These are phyloP conservation scores for Ahaetulla prasina DNA, from an alignment of 2,113 vertebrate species.

Conservation along the genomic window DNA sequence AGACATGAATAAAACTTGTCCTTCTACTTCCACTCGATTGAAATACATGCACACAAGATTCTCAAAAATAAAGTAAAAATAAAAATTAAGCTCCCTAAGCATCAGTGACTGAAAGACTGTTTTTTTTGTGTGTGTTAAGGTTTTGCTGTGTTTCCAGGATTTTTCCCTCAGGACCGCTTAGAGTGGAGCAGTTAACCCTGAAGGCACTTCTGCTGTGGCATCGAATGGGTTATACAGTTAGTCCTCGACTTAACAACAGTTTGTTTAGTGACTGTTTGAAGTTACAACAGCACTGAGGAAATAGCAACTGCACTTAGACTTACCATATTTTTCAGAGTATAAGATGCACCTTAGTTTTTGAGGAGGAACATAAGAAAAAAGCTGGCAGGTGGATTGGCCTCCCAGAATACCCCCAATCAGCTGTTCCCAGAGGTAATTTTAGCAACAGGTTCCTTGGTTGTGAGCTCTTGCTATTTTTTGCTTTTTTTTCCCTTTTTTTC, in stretches of 20 bases:
- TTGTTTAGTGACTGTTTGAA: neutral
- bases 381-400: too few relatives aligned
- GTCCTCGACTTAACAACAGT: neutral
- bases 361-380: too few relatives aligned
- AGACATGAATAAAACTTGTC: slow-evolving; percentile 45
- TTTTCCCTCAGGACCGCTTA: slow-evolving; percentile 28
- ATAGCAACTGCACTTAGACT: neutral
- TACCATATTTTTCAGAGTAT: too few relatives aligned
- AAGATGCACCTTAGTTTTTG: too few relatives aligned
- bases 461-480: too few relatives aligned
- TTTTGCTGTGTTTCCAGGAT: slow-evolving; percentile 58
- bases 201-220: neutral
- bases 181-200: slow-evolving; percentile 14
- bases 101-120: slow-evolving; percentile 60
- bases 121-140: slow-evolving; percentile 51
- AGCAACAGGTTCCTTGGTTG: too few relatives aligned
- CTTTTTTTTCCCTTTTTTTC: too few relatives aligned
- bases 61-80: neutral
- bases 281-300: neutral
- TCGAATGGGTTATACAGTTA: neutral
- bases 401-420: too few relatives aligned
- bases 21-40: slow-evolving; percentile 47
- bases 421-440: too few relatives aligned
- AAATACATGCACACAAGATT: slow-evolving; percentile 43
- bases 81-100: slow-evolving; percentile 45